phyloP scores from a whole-genome alignment of 2,888 invertebrate genomes.

The Andrena camellia region DNA sequence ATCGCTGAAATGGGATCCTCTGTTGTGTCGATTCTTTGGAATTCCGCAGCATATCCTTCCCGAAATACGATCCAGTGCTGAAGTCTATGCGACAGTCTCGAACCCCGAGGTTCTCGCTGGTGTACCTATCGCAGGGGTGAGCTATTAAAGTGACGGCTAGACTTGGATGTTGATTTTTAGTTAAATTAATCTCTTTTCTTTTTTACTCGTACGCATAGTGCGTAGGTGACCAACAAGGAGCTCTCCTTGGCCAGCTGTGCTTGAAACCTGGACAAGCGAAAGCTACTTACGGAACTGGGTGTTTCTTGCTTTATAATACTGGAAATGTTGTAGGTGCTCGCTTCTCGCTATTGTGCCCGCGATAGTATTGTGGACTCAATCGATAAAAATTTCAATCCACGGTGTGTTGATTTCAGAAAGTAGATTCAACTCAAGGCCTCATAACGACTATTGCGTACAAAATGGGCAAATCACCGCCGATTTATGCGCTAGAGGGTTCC shows the following conservation, averaged over 20 bases:
- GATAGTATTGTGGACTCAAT: neutral
- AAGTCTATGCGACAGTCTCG: slow-evolving; percentile 94
- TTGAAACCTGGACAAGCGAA: slow-evolving; percentile 95
- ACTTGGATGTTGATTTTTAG: neutral
- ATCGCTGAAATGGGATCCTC: slow-evolving; percentile 95
- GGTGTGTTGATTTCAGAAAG: slow-evolving; percentile 86
- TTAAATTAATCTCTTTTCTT: slow-evolving; percentile 1
- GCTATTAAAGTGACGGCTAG: slow-evolving; percentile 70
- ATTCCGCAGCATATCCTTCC: slow-evolving; percentile 95
- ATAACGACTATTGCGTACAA: slow-evolving; percentile 97
- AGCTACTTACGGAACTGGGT: slow-evolving; percentile 98
- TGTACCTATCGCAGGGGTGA: slow-evolving; percentile 95
- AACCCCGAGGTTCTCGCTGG: slow-evolving; percentile 90
- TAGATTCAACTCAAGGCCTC: slow-evolving; percentile 94
- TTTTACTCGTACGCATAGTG: slow-evolving; percentile 86
- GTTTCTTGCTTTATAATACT: slow-evolving; percentile 97
- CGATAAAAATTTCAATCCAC: neutral
- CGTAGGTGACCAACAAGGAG: slow-evolving; percentile 98
- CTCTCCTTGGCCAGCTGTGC: slow-evolving; percentile 96
- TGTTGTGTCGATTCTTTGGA: slow-evolving; percentile 94
- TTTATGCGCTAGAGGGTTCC: slow-evolving; percentile 97
- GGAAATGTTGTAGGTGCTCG: slow-evolving; percentile 88
- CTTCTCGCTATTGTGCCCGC: neutral
- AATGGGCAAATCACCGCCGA: slow-evolving; percentile 91
- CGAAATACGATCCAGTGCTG: slow-evolving; percentile 95